Base-by-base conservation (phyloP, 2,888 invertebrate species). In the Venusia cambrica region DNA sequence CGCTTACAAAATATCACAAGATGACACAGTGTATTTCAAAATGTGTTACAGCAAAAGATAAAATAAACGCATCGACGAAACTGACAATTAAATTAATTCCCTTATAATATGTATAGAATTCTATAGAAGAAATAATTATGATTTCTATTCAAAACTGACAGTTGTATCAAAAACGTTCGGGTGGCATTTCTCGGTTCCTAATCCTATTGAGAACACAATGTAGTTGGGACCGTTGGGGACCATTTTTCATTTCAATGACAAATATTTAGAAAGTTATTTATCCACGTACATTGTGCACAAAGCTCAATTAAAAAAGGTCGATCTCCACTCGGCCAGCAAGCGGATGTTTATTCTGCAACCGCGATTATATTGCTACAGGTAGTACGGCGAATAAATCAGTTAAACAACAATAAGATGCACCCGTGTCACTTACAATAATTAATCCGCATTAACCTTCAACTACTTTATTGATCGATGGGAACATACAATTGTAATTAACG, bases 201-300 rank as follows among this genome's bases (percentile, higher is more conserved):
- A 84, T 84, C 83, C 83, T 62, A 84, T 84, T 79, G 69, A 77
- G 60, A 64, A 62, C 50, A 80, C 75, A 76, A 77, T 71, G 65
- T 61, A 66, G 59, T 62, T 65, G 55, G 60, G 69, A 62, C 66
- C 68, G 69, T 57, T 65, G 63, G 53, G 61, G 58, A 64, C 74
- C 77, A 83, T 85, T 81, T 80, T 83, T 84, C 84, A 85, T 80
- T 74, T 73, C 62, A 72, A 80, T 71, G 80, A 78, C 83, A 84
- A 85, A 85, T 84, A 83, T 85, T 85, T 80, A 75, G 84, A 85
- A 84, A 80, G 81, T 73, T 83, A 81, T 85, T 83, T 80, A 74
- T 78, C 68, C 70, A 69, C 67, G 74, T 73, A 70, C 64, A 70
- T 65, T 72, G 63, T 62, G 64, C 67, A 67, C 58, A 62, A 61